phyloP scores from a whole-genome alignment of 2,113 vertebrate genomes.

The Alouatta palliata region DNA sequence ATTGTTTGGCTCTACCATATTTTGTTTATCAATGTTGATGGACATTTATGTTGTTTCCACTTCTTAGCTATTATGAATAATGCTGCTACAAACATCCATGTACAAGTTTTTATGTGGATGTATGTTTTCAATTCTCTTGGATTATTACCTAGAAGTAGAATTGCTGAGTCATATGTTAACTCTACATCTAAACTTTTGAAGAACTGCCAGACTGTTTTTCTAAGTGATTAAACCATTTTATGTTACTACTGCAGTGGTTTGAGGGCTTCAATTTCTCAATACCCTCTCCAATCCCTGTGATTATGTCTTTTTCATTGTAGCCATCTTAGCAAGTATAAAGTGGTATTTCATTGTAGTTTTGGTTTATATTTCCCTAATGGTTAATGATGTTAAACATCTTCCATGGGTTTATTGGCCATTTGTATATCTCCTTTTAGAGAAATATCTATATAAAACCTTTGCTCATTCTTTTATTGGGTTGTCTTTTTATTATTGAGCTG shows the following conservation, averaged over 20 bases:
- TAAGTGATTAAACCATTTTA: background rate
- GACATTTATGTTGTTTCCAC: background rate
- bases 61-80: background rate
- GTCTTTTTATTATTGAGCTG: background rate
- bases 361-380: conserved; percentile 14
- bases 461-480: conserved; percentile 9
- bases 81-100: background rate
- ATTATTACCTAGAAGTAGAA: background rate
- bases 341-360: background rate
- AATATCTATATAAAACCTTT: background rate
- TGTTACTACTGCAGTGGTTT: background rate
- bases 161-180: background rate
- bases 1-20: background rate
- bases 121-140: conserved; percentile 9
- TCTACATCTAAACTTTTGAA: background rate
- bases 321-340: background rate
- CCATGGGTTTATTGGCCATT: background rate
- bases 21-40: background rate
- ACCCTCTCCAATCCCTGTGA: background rate
- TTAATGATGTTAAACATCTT: background rate
- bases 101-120: background rate
- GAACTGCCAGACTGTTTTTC: background rate
- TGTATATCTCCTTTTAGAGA: conserved; percentile 16
- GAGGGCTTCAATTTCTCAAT: background rate
- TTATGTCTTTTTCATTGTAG: background rate